Evolutionary conservation across 2,797 vertebrate species (phyloP), one percentile per base, ranked within the genome.

Genomic region (Typhlichthys eigenmanni): DNA sequence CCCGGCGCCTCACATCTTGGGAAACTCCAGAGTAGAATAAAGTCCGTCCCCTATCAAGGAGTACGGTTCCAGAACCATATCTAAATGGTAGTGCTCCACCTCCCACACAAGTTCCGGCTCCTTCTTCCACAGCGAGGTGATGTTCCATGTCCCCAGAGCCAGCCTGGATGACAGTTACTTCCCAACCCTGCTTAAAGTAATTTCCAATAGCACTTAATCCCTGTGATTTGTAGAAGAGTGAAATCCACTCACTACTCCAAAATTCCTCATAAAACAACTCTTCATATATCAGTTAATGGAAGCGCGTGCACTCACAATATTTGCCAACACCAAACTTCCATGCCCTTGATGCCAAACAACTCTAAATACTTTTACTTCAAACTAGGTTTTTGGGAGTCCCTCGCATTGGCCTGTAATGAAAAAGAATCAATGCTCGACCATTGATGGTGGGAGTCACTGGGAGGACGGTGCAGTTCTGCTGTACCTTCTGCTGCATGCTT

Each of bases 351-450:
- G 19, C 19, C 2, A 19, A 2, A 19, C 19, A 19, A 19, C 19
- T 19, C 2, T 19, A 19, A 19, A 19, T 19, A 19, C 2, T 19
- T 19, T 2, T 19, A 19, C 19, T 19, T 19, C 64, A 53, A 66
- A 68, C 54, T 47, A 62, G 68, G 55, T 75, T 84, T 75, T 72
- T 49, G 65, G 60, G 19, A 74, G 64, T 77, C 47, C 58, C n/a
- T 71, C 60, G 66, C 73, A 75, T 76, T 55, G 57, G 73, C 76
- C 74, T 79, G 34, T 74, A 80, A 85, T 82, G 79, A 86, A 81
- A 78, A 45, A 62, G 19, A 80, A 88, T 91, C 86, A 69, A 88
- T 89, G 75, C 72, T 52, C 66, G 57, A 55, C 19, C 68, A 86
- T 84, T 80, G 77, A 87, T 86, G 76, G 74, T 43, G 74, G 84